Evolutionary conservation across 2,113 vertebrate species (phyloP), one percentile per base, ranked within the genome.

Genomic region (Chlorocebus sabaeus): DNA sequence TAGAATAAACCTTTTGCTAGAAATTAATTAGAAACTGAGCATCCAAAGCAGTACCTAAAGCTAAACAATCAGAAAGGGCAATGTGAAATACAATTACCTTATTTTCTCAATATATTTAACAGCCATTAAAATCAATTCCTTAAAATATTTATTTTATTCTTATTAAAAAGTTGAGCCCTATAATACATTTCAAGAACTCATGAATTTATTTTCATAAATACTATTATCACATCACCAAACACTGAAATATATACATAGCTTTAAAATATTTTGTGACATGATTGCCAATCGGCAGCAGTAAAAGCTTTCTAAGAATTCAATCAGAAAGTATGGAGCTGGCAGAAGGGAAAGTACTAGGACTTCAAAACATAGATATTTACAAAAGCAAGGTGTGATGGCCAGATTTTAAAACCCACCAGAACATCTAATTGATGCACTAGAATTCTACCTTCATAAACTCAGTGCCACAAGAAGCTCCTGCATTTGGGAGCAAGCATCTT

Each of bases 291-390:
- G 57, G 8, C 38, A 89, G 1, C n/a, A 9, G 35, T 45, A 86
- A 81, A 75, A n/a, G 79, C 89, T 75, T 94, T 27, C 7, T 67
- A 96, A 67, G 32, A 94, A 92, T 89, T 80, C 48, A 81, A 43
- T 64, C 22, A 92, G 48, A 64, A 89, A 73, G 43, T 48, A 79
- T 43, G 27, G 35, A 64, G 18, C 30, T 61, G 10, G 3, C 8
- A 30, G 5, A 0, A 85, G 38, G 4, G 55, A 80, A 17, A 68
- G 20, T 67, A 45, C 20, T 25, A 35, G 9, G 12, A 12, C 38
- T 81, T 76, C 43, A 64, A 97, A 96, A 89, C n/a, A 67, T 4
- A 96, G 7, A 13, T 55, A 68, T 87, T 82, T 82, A 87, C 11
- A 73, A 95, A 84, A 48, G 38, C 18, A 96, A 79, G 64, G 38